Evolutionary conservation across 2,113 vertebrate genomes (phyloP).

Genomic region (Chelonoidis abingdonii): DNA sequence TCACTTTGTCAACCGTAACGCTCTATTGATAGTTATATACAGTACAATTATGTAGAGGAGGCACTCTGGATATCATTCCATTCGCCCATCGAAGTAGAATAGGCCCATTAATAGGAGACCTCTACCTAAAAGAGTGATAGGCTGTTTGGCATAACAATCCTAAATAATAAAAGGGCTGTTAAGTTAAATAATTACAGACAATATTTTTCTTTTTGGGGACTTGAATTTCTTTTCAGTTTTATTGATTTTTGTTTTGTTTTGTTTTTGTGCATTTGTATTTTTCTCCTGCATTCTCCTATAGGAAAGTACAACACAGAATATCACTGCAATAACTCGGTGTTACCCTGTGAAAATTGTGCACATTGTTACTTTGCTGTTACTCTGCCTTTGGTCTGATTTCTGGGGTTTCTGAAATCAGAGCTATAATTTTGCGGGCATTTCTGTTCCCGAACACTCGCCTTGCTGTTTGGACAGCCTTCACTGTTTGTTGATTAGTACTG

Average conservation of each 20-base stretch:
- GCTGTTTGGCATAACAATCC: neutral
- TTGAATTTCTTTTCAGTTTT: neutral
- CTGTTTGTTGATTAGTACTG: neutral
- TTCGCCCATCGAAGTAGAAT: neutral
- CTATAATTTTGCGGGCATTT: neutral
- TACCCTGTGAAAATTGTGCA: neutral
- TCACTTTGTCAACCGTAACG: neutral
- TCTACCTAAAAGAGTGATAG: neutral
- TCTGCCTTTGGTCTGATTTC: neutral
- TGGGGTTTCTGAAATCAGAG: neutral
- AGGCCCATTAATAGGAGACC: neutral
- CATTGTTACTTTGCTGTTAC: fast-evolving
- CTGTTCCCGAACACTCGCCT: neutral
- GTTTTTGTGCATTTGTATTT: fast-evolving
- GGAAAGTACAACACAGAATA: neutral
- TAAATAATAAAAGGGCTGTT: neutral
- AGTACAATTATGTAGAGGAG: neutral
- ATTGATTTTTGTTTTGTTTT: neutral
- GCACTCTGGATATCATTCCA: neutral
- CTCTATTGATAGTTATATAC: neutral
- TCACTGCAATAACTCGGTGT: neutral
- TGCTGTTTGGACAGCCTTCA: neutral
- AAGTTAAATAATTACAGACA: neutral
- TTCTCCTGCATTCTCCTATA: neutral
- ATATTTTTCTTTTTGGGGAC: fast-evolving